Evolutionary conservation across 2,888 invertebrate species (phyloP), one percentile per base, ranked within the genome.

Genomic region (Silvanus unidentatus): DNA sequence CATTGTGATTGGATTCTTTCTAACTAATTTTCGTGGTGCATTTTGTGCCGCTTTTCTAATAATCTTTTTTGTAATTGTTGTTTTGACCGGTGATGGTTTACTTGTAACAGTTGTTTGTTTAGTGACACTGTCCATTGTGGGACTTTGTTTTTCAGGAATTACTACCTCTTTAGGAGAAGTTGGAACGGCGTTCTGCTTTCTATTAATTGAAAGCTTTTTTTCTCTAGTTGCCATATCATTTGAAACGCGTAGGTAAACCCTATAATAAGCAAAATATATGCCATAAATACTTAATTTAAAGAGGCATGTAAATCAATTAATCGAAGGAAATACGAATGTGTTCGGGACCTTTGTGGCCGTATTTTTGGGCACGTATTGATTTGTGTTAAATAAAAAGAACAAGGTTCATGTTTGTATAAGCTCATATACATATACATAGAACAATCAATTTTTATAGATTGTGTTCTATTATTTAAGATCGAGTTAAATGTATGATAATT

Each of bases 141-240:
- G 39, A 42, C 51, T 54, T 47, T 58, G 43, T 30, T 57, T 50
- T 50, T 63, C 64, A 11, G 58, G 43, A 14, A 55, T 41, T 36
- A 59, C 57, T 51, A 62, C 55, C 48, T 69, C 69, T 59, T 65
- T 68, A 9, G 62, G 53, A 16, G 63, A 60, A 40, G 62, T 49
- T 42, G 65, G 10, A 37, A 10, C 12, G n/a, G 10, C 15, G 59
- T 58, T 54, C 58, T 62, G 65, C 63, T 70, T 70, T 60, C 66
- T 69, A 48, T 62, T 64, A 55, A 66, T 42, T 43, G 64, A 57
- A 57, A 62, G 51, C 57, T 69, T 70, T 59, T 67, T 70, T 55
- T 70, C 68, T 53, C 70, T 69, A 63, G 67, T 68, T 65, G 73
- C 72, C 73, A 73, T 73, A 60, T 66, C 69, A 71, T 69, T 59